Percentiles rank a stretch among this genome's conserved stretches.
Evolutionary conservation across 2,797 vertebrate species (phyloP).

Genomic region (Spinus olivaceus): DNA sequence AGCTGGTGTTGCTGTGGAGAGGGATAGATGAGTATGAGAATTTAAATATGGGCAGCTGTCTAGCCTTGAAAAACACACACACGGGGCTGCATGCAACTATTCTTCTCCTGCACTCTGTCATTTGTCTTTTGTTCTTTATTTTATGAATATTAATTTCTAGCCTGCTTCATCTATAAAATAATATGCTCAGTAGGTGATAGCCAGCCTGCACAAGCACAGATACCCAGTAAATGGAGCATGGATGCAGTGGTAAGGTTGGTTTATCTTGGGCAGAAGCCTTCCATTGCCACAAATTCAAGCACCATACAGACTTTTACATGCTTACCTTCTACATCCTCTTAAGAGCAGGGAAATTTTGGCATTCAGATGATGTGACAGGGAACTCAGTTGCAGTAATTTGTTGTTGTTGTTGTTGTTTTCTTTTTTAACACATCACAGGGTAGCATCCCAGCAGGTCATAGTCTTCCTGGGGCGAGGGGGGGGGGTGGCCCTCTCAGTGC

Average conservation of each 20-base stretch:
- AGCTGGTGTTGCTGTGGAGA: neutral
- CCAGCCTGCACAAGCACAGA: neutral
- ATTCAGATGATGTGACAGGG: neutral
- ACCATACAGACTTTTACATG: rapidly evolving
- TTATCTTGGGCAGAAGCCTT: neutral
- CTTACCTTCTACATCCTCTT: neutral
- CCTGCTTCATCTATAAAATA: neutral
- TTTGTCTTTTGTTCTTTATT: neutral
- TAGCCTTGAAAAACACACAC: neutral
- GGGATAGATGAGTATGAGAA: neutral
- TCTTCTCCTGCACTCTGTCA: neutral
- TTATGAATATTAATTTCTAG: neutral
- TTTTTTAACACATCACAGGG: neutral
- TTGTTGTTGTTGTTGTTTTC: neutral
- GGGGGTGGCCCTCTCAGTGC: neutral
- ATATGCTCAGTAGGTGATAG: neutral
- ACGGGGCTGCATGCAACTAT: neutral
- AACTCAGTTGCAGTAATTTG: neutral
- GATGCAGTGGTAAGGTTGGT: neutral
- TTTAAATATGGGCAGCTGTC: neutral
- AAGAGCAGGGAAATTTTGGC: neutral
- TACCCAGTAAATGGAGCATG: neutral
- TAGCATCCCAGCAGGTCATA: neutral
- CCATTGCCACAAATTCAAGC: neutral
- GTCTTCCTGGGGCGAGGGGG: neutral